Base-by-base conservation (phyloP, 2,888 invertebrate genomes). In the Calameuta pallipes region DNA sequence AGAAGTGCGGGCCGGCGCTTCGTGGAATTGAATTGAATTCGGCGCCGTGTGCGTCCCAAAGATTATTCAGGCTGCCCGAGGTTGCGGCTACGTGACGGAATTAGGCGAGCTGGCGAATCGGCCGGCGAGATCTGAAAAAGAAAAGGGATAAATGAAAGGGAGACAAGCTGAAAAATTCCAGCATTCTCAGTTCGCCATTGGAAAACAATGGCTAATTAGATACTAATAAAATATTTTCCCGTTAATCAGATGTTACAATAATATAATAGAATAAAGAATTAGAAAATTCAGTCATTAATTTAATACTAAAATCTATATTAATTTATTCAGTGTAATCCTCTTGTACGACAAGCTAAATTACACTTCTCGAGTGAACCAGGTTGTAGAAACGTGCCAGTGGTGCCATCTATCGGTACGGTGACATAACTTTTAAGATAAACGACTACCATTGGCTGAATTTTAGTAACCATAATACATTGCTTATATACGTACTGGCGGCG, bases 21-120 rank as follows among this genome's bases (percentile, higher is more conserved):
- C 85, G 80, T 80, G 79, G 85, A 85, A 85, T 71, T 75, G 79
- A 76, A 82, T 85, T 83, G 78, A 84, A 83, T 81, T 81, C 81
- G 82, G 80, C 79, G 30, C 74, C 79, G 79, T 79, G 76, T 80
- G 79, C 74, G 80, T 74, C 73, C 75, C 77, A 80, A 83, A 82
- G 81, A 81, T 83, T 82, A 83, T 83, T 81, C 81, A 81, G 76
- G 78, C 76, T 79, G 80, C 79, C 75, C 82, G 80, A 85, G 79
- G 82, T 83, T 76, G 76, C 76, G 78, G 78, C 79, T 80, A 80
- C 74, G 80, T 82, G 80, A 82, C 79, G 73, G 80, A 80, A 79
- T 84, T 81, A 81, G 79, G 78, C 80, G 82, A 82, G 79, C 79
- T 79, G 80, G 75, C 80, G 76, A 78, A 56, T 56, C 56, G 56